Base-by-base conservation (phyloP, 2,888 invertebrate genomes). In the Tenthredo scrophulariae region DNA sequence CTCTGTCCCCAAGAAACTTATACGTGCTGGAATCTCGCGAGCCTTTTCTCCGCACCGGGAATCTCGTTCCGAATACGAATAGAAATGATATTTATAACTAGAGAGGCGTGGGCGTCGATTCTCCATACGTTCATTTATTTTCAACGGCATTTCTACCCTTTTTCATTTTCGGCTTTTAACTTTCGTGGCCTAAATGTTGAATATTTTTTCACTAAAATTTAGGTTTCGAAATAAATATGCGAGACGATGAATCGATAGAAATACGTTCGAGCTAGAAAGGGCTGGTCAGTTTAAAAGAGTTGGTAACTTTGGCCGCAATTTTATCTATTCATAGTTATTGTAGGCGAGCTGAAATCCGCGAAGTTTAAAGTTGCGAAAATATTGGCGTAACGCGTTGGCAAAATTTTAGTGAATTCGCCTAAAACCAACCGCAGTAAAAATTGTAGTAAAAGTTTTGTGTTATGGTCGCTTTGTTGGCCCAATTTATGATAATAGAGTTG, bases 401-500 rank as follows among this genome's bases (percentile, higher is more conserved):
- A 46, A 22, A 62, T 40, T 83, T 67, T 83, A 15, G 65, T 43
- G 15, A 58, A 62, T 62, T 62, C 37, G 9, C 22, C 37, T 40
- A 43, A 80, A 62, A 62, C 37, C 40, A 58, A 62, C 80, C 37
- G 62, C 62, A 80, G 40, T 62, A 80, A 80, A 62, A 58, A 58
- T 58, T 22, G 90, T 89, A 89, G 90, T 91, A 90, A 91, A 91
- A 91, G 91, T 91, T 90, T 89, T 89, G 89, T 90, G 91, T 91
- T 91, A 90, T 89, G 88, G 89, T 88, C 89, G 84, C 88, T 88
- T 87, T 87, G 87, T 87, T 86, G 85, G 87, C 89, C 90, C 90
- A 89, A 91, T 91, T 91, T 91, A 91, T 91, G 91, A 90, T 91
- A 91, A 91, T 91, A 89, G 89, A 89, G 88, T 89, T 87, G 72